Evolutionary conservation across 2,797 vertebrate species (phyloP).

Genomic region (Poliocrania exsul): DNA sequence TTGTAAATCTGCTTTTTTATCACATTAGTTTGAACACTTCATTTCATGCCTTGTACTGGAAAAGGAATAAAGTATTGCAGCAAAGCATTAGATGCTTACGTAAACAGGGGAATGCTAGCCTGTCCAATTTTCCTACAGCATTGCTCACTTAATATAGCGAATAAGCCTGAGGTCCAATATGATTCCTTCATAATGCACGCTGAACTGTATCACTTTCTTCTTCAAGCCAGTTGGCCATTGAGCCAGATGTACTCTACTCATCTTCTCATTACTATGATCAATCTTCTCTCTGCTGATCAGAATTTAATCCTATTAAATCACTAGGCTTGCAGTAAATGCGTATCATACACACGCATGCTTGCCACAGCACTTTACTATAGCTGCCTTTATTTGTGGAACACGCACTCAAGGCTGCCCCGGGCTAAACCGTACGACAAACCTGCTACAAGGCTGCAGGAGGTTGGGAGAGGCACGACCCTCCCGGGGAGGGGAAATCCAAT

Average conservation of each 20-base stretch:
- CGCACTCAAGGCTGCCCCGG: neutral
- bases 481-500: accelerated
- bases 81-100: conserved; percentile 11
- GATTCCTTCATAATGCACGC: neutral
- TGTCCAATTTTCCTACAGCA: conserved; percentile 28
- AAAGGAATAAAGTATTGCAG: conserved; percentile 9
- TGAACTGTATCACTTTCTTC: neutral
- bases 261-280: conserved; percentile 40
- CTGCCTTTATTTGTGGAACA: conserved; percentile 50
- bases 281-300: conserved; percentile 38
- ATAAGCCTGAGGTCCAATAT: neutral
- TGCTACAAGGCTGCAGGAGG: neutral
- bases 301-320: conserved; percentile 52
- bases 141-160: neutral
- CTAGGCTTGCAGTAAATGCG: neutral
- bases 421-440: neutral
- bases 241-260: neutral
- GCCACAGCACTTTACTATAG: conserved; percentile 21
- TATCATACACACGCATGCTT: neutral
- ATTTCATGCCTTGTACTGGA: conserved; percentile 35
- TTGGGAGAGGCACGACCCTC: accelerated
- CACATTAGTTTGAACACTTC: conserved; percentile 26
- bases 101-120: neutral
- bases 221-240: neutral
- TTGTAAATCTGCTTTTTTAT: conserved; percentile 47